Evolutionary conservation across 2,888 invertebrate genomes (phyloP).

Genomic region (Amblyteles armatorius): DNA sequence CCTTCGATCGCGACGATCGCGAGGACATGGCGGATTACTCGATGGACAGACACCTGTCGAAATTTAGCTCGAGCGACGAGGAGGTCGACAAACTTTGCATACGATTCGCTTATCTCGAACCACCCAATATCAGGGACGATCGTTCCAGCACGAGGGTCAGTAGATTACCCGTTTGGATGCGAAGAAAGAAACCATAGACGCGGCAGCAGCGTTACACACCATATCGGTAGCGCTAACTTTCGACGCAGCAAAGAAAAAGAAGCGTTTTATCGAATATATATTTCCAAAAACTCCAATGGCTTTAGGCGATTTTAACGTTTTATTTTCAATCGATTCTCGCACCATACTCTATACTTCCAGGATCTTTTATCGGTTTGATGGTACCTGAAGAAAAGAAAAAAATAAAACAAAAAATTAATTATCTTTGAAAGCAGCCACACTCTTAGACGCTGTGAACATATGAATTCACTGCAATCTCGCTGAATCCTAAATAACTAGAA

Average conservation of each 20-base stretch:
- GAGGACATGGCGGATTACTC: constrained; percentile 61
- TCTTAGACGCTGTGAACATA: constrained; percentile 14
- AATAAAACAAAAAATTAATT: background rate
- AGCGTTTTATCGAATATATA: background rate
- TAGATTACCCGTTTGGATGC: constrained; percentile 77
- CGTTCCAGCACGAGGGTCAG: constrained; percentile 72
- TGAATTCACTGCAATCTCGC: constrained; percentile 4
- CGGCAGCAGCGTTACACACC: background rate
- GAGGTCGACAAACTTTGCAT: constrained; percentile 80
- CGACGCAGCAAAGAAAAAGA: background rate
- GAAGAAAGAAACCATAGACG: constrained; percentile 75
- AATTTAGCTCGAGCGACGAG: constrained; percentile 81
- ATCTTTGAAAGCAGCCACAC: constrained; percentile 20
- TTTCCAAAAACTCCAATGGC: constrained; percentile 23
- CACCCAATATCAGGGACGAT: constrained; percentile 67
- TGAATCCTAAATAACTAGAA: constrained; percentile 2
- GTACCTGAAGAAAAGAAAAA: constrained; percentile 36
- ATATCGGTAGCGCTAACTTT: constrained; percentile 2
- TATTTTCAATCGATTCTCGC: constrained; percentile 16
- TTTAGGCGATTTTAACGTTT: constrained; percentile 1
- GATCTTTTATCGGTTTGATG: constrained; percentile 35
- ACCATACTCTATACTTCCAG: constrained; percentile 18
- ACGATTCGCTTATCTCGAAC: constrained; percentile 68
- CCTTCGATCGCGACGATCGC: constrained; percentile 72
- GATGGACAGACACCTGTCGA: constrained; percentile 74